Evolutionary conservation across 2,888 invertebrate species (phyloP), one percentile per base, ranked within the genome.

Genomic region (Caenorhabditis drosophilae): DNA sequence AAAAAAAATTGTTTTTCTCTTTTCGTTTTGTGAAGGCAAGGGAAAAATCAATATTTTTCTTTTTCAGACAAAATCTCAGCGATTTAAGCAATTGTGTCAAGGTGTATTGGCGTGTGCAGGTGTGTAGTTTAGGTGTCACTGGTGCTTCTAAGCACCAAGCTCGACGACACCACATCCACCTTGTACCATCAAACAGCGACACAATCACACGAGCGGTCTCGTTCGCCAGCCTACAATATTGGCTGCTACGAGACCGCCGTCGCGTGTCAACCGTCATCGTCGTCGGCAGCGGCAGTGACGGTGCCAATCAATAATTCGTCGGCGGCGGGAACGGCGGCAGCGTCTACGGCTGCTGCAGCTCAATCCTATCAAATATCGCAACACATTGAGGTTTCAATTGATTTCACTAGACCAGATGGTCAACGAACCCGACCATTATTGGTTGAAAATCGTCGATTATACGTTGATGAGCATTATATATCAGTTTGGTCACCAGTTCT

Each of bases 381-480:
- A 22, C 72, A 74, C 35, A 73, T 76, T 22, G 76, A 80, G 20
- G 53, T 80, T 9, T 40, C 67, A 20, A 77, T 80, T 25, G 80
- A 80, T 61, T 80, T 80, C 58, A 77, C 77, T 1, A 48, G 82
- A 35, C 82, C 82, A 1, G 82, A 82, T 62, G 81, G 79, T 20
- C 35, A 57, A 49, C 27, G 81, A 27, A 81, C 81, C 9, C 58
- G 82, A 2, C 82, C 82, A 18, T 61, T 82, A 11, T 60, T 82
- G 18, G 80, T 82, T 9, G 82, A 82, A 49, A 76, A 76, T 11
- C 76, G 80, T 50, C 49, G 81, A 16, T 62, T 83, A 1, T 83
- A 83, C 54, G 83, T 83, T 16, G 80, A 82, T 58, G 83, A 83
- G 50, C 81, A 83, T 60, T 83, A 78, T 55, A 76, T 79, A 50